Base-by-base conservation (phyloP, 2,113 vertebrate genomes). In the Rallus limicola region DNA sequence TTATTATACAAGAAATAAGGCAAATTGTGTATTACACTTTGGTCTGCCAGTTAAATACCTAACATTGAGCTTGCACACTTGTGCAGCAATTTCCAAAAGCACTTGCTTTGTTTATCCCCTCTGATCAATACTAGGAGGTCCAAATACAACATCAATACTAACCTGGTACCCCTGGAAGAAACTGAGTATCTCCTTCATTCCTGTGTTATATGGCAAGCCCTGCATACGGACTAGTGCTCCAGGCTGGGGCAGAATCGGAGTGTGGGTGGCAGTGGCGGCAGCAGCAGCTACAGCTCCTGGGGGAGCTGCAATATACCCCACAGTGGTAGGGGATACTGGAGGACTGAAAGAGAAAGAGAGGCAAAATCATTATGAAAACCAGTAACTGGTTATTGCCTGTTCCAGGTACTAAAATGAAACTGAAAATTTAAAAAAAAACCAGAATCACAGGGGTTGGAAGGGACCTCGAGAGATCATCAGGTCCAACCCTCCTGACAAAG, bases 161-260 rank as follows among this genome's bases (percentile, higher is more conserved):
- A 99, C 99, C 99, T 99, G 99, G 96, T 99, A 99, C 38, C 99
- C 99, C 96, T 99, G 99, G 98, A 99, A 99, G 98, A 99, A 98
- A 92, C 98, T 99, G 97, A 99, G 99, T 87, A 99, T 99, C 97
- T 99, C 99, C 97, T 99, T 99, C 97, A 99, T 98, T 74, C 99
- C 99, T 5, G 99, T 97, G 64, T 99, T 99, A 83, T 99, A 99
- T 8, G 99, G 99, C 91, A 99, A 97, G n/a, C 99, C 99, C 97
- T 99, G 99, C 99, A 99, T 99, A 81, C 99, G 98, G 82, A 99
- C 98, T 88, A 99, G 93, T 5, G 99, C 98, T 11, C 99, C 99
- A 5, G 98, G 98, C 82, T 99, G 99, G 46, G 99, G 98, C 85
- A 99, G 96, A 82, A 99, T 95, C 0, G 98, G 95, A 83, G 98